Percentiles rank a stretch among this genome's conserved stretches.
Evolutionary conservation across 2,888 invertebrate species (phyloP).

Genomic region (Mongoloraphidia duomilia): DNA sequence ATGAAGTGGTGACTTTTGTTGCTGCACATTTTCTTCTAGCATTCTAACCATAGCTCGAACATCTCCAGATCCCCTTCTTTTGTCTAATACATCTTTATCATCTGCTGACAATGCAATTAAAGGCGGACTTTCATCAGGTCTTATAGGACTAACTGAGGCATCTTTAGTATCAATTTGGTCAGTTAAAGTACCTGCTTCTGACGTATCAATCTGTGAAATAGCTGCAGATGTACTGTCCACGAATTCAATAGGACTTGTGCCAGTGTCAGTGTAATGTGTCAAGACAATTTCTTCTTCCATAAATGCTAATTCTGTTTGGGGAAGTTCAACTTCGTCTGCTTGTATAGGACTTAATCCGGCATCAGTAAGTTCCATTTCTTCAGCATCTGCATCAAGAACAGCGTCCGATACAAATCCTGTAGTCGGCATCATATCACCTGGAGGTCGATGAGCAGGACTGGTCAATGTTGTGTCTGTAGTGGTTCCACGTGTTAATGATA

Average conservation of each 20-base stretch:
- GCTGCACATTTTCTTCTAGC: conserved; percentile 32
- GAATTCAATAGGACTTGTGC: conserved; percentile 36
- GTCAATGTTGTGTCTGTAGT: conserved; percentile 31
- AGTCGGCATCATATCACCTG: conserved; percentile 27
- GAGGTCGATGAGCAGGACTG: conserved; percentile 28
- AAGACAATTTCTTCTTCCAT: conserved; percentile 24
- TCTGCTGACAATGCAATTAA: conserved; percentile 17
- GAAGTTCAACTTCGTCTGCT: conserved; percentile 31
- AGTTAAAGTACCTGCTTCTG: conserved; percentile 35
- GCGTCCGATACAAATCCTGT: conserved; percentile 33
- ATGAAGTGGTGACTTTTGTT: conserved; percentile 25
- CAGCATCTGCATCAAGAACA: conserved; percentile 27
- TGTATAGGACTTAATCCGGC: conserved; percentile 40
- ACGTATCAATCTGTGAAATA: conserved; percentile 32
- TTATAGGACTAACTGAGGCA: conserved; percentile 36
- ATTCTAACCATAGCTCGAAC: conserved; percentile 39
- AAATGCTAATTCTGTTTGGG: conserved; percentile 24
- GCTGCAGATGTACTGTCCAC: conserved; percentile 28
- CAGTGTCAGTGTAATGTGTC: conserved; percentile 30
- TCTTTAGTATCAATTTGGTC: conserved; percentile 37
- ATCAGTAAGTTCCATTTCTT: conserved; percentile 38
- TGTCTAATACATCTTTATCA: conserved; percentile 27
- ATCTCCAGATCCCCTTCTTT: conserved; percentile 32
- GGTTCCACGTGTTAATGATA: conserved; percentile 35
- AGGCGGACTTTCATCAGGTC: conserved; percentile 24